Percentiles rank a stretch among this genome's conserved stretches.
Conservation (phyloP, 2,113 vertebrate species). For the Neogale vison region DNA sequence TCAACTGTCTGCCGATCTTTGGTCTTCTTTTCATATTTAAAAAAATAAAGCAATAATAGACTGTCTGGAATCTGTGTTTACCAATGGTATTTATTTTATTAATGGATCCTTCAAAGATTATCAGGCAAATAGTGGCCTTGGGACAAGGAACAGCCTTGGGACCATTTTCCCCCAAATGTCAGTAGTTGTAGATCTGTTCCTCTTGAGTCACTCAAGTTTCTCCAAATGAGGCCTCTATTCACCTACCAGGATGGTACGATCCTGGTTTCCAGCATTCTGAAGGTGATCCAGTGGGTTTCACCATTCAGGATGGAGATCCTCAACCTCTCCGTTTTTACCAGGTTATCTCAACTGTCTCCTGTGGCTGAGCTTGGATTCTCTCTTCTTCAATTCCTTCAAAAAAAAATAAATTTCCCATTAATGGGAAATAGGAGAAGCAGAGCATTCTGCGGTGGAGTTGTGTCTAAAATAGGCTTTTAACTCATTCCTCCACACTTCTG, state of each 20-base stretch:
- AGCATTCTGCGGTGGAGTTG: background rate
- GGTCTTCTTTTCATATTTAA: slow-evolving; percentile 17
- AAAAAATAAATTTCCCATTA: background rate
- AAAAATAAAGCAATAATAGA: background rate
- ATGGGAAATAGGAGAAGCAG: background rate
- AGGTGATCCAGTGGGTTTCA: no score
- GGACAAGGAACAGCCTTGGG: background rate
- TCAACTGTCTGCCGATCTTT: background rate
- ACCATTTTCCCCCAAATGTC: background rate
- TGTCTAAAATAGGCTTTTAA: background rate
- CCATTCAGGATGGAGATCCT: background rate
- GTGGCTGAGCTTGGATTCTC: background rate
- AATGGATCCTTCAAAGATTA: background rate
- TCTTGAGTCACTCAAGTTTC: background rate
- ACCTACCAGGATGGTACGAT: background rate
- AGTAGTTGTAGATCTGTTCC: background rate
- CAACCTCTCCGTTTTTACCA: background rate
- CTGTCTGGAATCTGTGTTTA: background rate
- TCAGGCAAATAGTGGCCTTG: background rate
- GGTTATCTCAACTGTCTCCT: background rate
- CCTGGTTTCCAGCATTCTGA: background rate
- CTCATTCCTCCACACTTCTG: background rate
- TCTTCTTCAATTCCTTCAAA: background rate
- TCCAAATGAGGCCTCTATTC: background rate
- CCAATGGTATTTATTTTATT: background rate